Percentiles rank a stretch among this genome's conserved stretches.
Conservation (phyloP, 2,888 invertebrate genomes). For the Lepeophtheirus nordmannii region DNA sequence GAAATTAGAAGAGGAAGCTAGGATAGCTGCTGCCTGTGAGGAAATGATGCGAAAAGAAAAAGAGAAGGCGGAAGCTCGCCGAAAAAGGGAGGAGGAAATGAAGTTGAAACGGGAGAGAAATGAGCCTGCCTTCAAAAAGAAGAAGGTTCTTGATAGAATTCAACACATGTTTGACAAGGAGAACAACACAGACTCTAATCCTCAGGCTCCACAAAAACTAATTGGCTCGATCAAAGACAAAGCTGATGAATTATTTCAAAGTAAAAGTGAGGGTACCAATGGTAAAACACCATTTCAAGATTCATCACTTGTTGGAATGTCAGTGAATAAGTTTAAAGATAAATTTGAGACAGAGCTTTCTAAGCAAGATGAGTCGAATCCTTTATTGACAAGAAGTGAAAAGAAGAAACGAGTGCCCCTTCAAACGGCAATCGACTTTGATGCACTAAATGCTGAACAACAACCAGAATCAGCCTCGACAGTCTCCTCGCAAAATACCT, state of each 20-base stretch:
- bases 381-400: background rate
- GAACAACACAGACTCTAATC: background rate
- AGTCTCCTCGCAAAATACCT: background rate
- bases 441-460: background rate
- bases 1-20: background rate
- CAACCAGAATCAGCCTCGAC: background rate
- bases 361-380: slow-evolving; percentile 5
- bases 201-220: background rate
- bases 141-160: slow-evolving; percentile 10
- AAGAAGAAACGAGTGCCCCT: background rate
- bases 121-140: slow-evolving; percentile 14
- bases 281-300: background rate
- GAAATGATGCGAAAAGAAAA: slow-evolving; percentile 19
- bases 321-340: background rate
- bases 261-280: slow-evolving; percentile 3
- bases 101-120: slow-evolving; percentile 1
- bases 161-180: slow-evolving; percentile 16
- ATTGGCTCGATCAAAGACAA: slow-evolving; percentile 17
- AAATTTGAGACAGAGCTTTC: slow-evolving; percentile 12
- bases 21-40: slow-evolving; percentile 12
- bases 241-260: slow-evolving; percentile 9
- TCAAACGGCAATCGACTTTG: slow-evolving; percentile 8
- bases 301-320: background rate
- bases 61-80: slow-evolving; percentile 9
- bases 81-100: background rate